Percentiles rank a stretch among this genome's conserved stretches.
Evolutionary conservation across 2,888 invertebrate species (phyloP).

Genomic region (Aspidapion aeneum): DNA sequence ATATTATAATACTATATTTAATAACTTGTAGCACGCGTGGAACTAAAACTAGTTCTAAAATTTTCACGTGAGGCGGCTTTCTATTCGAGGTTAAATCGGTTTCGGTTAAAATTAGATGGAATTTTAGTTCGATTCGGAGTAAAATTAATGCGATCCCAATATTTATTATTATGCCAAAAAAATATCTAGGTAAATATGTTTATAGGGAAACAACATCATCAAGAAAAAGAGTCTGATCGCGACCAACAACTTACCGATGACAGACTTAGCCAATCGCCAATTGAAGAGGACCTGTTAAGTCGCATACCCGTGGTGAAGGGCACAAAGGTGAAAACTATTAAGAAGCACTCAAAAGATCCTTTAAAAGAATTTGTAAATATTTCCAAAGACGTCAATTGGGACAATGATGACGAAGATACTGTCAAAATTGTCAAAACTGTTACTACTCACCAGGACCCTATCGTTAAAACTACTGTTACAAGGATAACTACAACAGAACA

Average conservation of each 20-base stretch:
- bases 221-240: too few relatives aligned
- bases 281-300: slow-evolving; percentile 41
- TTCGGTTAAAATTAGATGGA: too few relatives aligned
- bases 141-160: too few relatives aligned
- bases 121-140: too few relatives aligned
- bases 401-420: slow-evolving; percentile 36
- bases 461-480: slow-evolving; percentile 45
- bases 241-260: slow-evolving; percentile 30
- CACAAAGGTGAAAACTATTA: slow-evolving; percentile 49
- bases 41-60: too few relatives aligned
- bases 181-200: too few relatives aligned
- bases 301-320: slow-evolving; percentile 47
- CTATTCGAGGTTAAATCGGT: too few relatives aligned
- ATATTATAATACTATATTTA: too few relatives aligned
- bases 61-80: too few relatives aligned
- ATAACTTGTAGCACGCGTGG: too few relatives aligned
- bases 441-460: slow-evolving; percentile 33
- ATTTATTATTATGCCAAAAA: too few relatives aligned
- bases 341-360: slow-evolving; percentile 51
- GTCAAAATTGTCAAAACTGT: slow-evolving; percentile 29
- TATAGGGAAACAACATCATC: too few relatives aligned
- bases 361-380: slow-evolving; percentile 47
- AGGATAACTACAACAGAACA: slow-evolving; percentile 35
- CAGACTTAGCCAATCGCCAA: slow-evolving; percentile 21
- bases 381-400: slow-evolving; percentile 48